Evolutionary conservation across 2,888 invertebrate species (phyloP), one percentile per base, ranked within the genome.

Genomic region (Pheosia tremula): DNA sequence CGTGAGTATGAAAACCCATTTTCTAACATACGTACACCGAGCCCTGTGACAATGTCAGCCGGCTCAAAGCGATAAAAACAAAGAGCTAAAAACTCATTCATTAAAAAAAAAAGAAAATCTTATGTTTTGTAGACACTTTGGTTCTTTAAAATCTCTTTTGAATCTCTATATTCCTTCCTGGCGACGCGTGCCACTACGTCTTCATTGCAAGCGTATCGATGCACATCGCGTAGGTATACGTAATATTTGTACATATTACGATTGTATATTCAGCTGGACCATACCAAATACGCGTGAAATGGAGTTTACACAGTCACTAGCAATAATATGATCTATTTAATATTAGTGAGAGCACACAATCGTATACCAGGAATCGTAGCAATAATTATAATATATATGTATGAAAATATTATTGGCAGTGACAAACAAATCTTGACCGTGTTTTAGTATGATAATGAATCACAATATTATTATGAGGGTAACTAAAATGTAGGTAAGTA

Each of bases 261-360:
- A 61, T 64, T 56, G 61, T 62, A 4, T 64, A 66, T n/a, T 56
- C 63, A 65, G 61, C 10, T 65, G 57, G 49, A 24, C 24, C 7
- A 5, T 41, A 53, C 56, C 55, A 37, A 41, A 52, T 60, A 58
- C 60, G 64, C 65, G 58, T 66, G 60, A 63, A 72, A 72, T 63
- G 56, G 54, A 60, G 37, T 62, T 60, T 36, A 67, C 62, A 66
- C 58, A 66, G 61, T 60, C 65, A 61, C 67, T 64, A 66, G 72
- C 75, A 74, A 67, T 59, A 64, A 65, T 57, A 57, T 38, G 57
- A 63, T 57, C 38, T 56, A 13, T 47, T 69, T 57, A 60, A 37
- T 43, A 57, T 52, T 60, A 57, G 5, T 56, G 11, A 60, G 57
- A 39, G 41, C 39, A 56, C 13, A 56, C 41, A 56, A 41, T 24